Conservation (phyloP, 2,797 vertebrate species). For the Orientallactaga sibirica region DNA sequence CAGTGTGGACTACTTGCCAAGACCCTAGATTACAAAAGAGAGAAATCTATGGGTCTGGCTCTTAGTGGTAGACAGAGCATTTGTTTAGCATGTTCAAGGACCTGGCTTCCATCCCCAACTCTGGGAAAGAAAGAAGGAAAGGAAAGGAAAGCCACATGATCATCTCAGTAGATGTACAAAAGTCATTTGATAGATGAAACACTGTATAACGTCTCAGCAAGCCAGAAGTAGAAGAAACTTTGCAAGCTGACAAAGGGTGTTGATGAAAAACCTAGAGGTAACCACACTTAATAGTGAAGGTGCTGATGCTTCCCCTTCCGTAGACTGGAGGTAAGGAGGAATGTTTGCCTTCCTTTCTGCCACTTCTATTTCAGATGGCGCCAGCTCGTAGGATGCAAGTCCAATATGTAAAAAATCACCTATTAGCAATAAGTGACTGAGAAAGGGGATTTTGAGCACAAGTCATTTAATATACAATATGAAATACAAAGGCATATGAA, state of each 20-base stretch:
- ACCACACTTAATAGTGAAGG: neutral
- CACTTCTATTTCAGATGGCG: neutral
- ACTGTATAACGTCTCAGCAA: neutral
- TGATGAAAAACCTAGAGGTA: neutral
- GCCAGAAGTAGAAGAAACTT: neutral
- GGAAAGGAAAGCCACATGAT: neutral
- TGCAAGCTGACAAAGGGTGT: neutral
- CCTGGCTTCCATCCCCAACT: too few species aligned
- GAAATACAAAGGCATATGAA: neutral
- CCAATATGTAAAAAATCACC: neutral
- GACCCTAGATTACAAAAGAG: too few species aligned
- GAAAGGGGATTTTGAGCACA: neutral
- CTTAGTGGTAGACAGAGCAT: too few species aligned
- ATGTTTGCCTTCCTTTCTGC: neutral
- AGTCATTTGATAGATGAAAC: neutral
- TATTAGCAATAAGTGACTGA: neutral
- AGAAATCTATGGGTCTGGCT: too few species aligned
- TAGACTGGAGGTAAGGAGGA: neutral
- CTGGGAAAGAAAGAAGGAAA: neutral
- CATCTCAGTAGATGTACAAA: neutral
- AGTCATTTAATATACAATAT: neutral
- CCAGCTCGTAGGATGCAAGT: neutral
- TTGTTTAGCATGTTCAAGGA: too few species aligned
- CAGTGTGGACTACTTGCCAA: too few species aligned
- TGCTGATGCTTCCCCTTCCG: too few species aligned